These are phyloP conservation scores for Pomatostomus ruficeps DNA, from an alignment of 2,113 vertebrate genomes.

Conservation along the genomic window DNA sequence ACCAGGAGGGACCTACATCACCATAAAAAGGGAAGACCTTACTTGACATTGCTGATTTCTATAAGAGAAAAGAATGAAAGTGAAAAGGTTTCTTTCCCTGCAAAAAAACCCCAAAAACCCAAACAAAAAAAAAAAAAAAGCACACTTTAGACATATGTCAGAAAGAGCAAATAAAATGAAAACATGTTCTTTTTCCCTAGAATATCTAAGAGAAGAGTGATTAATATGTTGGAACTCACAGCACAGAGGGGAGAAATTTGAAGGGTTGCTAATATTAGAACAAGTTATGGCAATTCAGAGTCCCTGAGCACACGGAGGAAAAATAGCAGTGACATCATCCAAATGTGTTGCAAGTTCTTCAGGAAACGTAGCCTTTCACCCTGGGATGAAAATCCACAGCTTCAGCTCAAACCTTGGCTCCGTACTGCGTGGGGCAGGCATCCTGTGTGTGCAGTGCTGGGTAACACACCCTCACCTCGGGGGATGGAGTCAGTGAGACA, in stretches of 20 bases:
- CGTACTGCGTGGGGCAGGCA: accelerated
- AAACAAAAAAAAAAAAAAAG: not conserved
- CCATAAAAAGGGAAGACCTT: not conserved
- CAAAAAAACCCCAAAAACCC: too few relatives aligned
- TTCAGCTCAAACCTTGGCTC: not conserved
- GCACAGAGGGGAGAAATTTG: not conserved
- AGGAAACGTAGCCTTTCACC: not conserved
- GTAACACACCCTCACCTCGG: not conserved
- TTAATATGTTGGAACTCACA: not conserved
- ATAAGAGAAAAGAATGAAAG: not conserved
- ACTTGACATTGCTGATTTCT: not conserved
- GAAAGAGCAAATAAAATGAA: not conserved
- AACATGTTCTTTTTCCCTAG: not conserved
- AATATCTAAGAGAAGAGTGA: not conserved
- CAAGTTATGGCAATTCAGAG: not conserved
- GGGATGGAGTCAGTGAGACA: not conserved
- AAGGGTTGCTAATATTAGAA: not conserved
- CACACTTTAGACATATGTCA: not conserved
- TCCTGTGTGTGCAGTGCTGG: not conserved
- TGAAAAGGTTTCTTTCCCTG: not conserved
- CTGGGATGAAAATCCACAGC: not conserved
- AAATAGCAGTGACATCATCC: not conserved
- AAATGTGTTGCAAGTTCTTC: not conserved
- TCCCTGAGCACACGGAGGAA: not conserved
- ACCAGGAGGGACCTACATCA: not conserved